These are phyloP conservation scores for Ctenomys sociabilis DNA, from an alignment of 2,113 vertebrate genomes.

Conservation along the genomic window DNA sequence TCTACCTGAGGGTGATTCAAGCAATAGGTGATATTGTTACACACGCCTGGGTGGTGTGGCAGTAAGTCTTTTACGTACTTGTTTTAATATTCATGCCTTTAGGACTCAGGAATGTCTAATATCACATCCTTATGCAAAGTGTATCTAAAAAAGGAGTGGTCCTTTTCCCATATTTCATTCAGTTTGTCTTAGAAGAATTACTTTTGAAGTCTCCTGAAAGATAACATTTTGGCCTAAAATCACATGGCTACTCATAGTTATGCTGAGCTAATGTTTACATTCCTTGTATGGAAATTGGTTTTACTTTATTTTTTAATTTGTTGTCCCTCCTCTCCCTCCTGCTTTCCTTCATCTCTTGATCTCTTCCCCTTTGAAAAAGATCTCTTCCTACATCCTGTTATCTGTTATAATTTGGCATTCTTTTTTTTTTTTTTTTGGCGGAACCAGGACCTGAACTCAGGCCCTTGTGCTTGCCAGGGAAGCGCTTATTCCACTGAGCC, in stretches of 20 bases:
- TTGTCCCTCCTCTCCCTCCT: neutral
- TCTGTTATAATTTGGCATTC: neutral
- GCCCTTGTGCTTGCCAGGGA: too few species aligned
- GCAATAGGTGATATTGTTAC: neutral
- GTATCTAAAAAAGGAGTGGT: neutral
- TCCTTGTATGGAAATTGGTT: neutral
- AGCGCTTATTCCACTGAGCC: too few species aligned
- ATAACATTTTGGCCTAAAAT: neutral
- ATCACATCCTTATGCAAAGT: neutral
- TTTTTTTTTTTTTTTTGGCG: neutral
- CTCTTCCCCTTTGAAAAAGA: neutral
- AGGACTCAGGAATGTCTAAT: neutral
- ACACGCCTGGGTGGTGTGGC: neutral
- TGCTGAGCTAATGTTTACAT: neutral
- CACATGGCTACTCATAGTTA: neutral
- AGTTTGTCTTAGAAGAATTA: conserved; percentile 15
- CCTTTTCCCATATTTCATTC: neutral
- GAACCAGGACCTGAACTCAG: too few species aligned
- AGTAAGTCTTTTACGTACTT: neutral
- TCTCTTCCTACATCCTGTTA: neutral
- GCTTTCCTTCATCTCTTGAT: neutral
- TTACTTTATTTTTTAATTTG: neutral
- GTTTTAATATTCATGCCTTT: neutral
- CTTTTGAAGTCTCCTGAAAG: neutral
- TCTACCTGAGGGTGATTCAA: neutral